These are phyloP conservation scores for Oreonectes daqikongensis DNA, from an alignment of 2,797 vertebrate genomes.

Conservation along the genomic window DNA sequence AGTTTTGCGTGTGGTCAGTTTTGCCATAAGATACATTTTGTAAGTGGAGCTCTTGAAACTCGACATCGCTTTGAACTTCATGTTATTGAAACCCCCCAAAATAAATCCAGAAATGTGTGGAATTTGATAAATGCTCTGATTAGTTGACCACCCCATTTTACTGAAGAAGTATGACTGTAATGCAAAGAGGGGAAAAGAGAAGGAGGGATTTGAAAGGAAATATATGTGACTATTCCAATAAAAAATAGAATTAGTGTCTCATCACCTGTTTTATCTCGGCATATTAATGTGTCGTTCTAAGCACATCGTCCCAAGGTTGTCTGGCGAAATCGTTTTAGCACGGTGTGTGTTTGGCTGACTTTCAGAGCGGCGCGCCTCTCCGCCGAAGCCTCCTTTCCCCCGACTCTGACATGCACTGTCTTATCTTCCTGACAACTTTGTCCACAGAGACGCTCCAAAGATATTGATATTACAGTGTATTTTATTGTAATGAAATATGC, in stretches of 20 bases:
- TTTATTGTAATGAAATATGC: slow-evolving; percentile 54
- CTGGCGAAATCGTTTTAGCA: slow-evolving; percentile 60
- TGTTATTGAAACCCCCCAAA: slow-evolving; percentile 33
- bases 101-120: slow-evolving; percentile 42
- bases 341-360: slow-evolving; percentile 52
- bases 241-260: slow-evolving; percentile 53
- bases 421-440: slow-evolving; percentile 56
- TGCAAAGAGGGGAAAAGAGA: background rate
- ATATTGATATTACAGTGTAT: slow-evolving; percentile 56
- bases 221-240: slow-evolving; percentile 37
- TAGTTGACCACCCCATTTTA: slow-evolving; percentile 43
- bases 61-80: background rate
- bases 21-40: background rate
- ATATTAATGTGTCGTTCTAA: slow-evolving; percentile 70
- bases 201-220: slow-evolving; percentile 21
- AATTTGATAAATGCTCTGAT: slow-evolving; percentile 57
- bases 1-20: slow-evolving; percentile 33
- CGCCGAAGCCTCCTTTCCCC: slow-evolving; percentile 30
- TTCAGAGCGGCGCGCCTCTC: slow-evolving; percentile 43
- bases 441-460: slow-evolving; percentile 53
- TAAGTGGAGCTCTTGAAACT: slow-evolving; percentile 13
- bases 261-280: slow-evolving; percentile 63
- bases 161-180: slow-evolving; percentile 42
- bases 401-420: slow-evolving; percentile 47
- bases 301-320: slow-evolving; percentile 71